Conservation (phyloP, 2,888 invertebrate genomes). For the Epinotia nisella region DNA sequence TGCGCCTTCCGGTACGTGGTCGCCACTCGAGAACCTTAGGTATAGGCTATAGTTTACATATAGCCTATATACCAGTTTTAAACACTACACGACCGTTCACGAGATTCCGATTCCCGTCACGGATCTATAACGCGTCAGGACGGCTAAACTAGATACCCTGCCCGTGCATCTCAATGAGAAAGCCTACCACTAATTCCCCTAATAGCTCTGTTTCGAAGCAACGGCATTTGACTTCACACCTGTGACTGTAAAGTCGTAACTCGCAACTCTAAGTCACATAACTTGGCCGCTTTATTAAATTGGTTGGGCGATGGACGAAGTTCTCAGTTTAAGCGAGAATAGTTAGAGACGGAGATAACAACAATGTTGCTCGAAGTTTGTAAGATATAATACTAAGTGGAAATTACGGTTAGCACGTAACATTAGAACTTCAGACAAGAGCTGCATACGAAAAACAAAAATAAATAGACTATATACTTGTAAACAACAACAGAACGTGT, state of each 20-base stretch:
- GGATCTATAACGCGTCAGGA: constrained; percentile 62
- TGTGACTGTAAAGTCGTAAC: constrained; percentile 42
- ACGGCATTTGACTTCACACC: constrained; percentile 51
- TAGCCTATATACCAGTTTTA: constrained; percentile 10
- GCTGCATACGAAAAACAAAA: background rate
- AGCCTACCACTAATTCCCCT: constrained; percentile 48
- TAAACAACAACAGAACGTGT: background rate
- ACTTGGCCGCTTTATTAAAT: constrained; percentile 46
- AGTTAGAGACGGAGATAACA: constrained; percentile 43
- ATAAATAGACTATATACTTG: background rate
- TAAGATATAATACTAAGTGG: constrained; percentile 35
- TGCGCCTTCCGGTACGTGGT: too few relatives aligned
- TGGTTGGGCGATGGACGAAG: constrained; percentile 44
- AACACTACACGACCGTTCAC: constrained; percentile 44
- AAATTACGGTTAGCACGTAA: constrained; percentile 37
- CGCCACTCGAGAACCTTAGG: too few relatives aligned
- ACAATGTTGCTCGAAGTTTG: constrained; percentile 37
- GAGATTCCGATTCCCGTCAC: constrained; percentile 59
- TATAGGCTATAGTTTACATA: background rate
- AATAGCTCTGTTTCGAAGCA: constrained; percentile 50
- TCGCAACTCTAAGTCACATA: constrained; percentile 38
- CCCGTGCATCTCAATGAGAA: constrained; percentile 55
- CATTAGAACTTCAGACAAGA: constrained; percentile 26
- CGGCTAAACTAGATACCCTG: constrained; percentile 58
- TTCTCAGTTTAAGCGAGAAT: constrained; percentile 43